phyloP scores from a whole-genome alignment of 2,888 invertebrate species.

The Geophilus truncorum region DNA sequence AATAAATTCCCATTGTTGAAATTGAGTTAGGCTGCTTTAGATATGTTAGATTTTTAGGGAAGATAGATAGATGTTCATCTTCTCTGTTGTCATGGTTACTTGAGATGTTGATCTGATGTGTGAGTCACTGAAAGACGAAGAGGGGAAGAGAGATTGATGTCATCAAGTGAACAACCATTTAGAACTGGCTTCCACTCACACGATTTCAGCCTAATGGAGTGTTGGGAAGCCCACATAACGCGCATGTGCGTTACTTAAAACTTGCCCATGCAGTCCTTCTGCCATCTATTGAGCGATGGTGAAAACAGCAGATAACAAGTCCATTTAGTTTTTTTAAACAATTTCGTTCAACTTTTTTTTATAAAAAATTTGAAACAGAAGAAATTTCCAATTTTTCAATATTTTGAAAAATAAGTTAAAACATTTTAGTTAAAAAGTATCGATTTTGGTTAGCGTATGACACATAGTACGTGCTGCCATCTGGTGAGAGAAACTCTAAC shows the following conservation, averaged over 20 bases:
- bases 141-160: conserved; percentile 1
- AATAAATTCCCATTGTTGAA: neutral
- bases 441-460: too few relatives aligned
- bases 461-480: conserved; percentile 15
- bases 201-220: neutral
- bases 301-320: neutral
- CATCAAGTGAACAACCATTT: neutral
- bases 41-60: neutral
- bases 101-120: conserved; percentile 12
- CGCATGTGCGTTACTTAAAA: neutral
- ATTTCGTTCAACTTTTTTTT: neutral
- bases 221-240: neutral
- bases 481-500: neutral
- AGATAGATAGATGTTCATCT: neutral
- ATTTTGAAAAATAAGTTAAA: too few relatives aligned
- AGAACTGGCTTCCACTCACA: neutral
- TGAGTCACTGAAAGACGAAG: neutral
- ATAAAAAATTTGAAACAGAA: too few relatives aligned
- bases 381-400: too few relatives aligned
- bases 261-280: neutral
- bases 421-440: too few relatives aligned
- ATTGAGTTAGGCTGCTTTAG: neutral
- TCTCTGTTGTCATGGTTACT: neutral
- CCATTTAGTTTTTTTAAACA: neutral
- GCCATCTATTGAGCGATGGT: neutral